Percentiles rank a stretch among this genome's conserved stretches.
Conservation (phyloP, 1,140 invertebrate genomes). For the Cherax destructor region DNA sequence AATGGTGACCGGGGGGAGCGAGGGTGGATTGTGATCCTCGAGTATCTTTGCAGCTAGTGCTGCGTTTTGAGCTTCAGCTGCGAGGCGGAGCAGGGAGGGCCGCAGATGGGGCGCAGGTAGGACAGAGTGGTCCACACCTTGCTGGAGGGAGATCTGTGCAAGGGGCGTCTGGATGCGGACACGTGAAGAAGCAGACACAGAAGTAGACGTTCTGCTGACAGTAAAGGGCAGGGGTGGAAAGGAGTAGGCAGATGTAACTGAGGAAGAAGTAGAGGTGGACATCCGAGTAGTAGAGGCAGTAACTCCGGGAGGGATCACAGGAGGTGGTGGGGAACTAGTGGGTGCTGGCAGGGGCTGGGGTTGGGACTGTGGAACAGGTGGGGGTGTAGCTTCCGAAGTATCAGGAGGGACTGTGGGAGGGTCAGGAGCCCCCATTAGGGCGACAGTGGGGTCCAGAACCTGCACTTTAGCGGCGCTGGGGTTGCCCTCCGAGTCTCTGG, state of each 20-base stretch:
- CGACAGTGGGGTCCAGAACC: constrained; percentile 65
- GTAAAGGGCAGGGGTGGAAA: constrained; percentile 65
- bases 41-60: constrained; percentile 33
- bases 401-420: constrained; percentile 62
- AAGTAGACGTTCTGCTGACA: constrained; percentile 70
- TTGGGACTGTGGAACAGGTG: constrained; percentile 27
- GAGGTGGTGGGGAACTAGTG: constrained; percentile 23
- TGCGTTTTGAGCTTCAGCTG: constrained; percentile 63
- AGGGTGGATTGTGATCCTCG: constrained; percentile 45
- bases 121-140: constrained; percentile 62
- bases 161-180: constrained; percentile 71
- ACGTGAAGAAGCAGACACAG: constrained; percentile 70
- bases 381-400: constrained; percentile 33
- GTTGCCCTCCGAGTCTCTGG: constrained; percentile 56
- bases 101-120: constrained; percentile 71
- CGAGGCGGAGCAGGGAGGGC: constrained; percentile 68
- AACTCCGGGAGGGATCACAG: constrained; percentile 43
- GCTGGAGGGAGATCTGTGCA: constrained; percentile 67
- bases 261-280: constrained; percentile 65
- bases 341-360: constrained; percentile 38
- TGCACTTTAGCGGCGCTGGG: constrained; percentile 61
- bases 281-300: constrained; percentile 67
- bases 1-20: constrained; percentile 39
- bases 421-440: constrained; percentile 71
- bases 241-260: constrained; percentile 52